A percentile compares a stretch with the other conserved stretches of the same genome.
These are phyloP conservation scores for Oryzias sinensis DNA, from an alignment of 2,797 vertebrate genomes.

Conservation along the genomic window DNA sequence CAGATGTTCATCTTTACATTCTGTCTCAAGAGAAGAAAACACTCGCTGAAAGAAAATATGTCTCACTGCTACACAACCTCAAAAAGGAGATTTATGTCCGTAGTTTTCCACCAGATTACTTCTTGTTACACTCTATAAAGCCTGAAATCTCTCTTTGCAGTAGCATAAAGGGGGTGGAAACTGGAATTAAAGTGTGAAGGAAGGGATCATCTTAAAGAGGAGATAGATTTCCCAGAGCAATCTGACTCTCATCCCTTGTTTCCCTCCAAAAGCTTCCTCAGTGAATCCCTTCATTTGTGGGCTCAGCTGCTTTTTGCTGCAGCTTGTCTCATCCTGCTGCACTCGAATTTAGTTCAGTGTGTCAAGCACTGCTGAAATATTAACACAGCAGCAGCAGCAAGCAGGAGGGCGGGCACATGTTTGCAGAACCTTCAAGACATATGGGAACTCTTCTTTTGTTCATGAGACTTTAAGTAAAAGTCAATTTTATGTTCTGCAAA, in stretches of 20 bases:
- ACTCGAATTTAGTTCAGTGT: constrained; percentile 77
- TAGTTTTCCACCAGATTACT: constrained; percentile 54
- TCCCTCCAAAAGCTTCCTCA: background rate
- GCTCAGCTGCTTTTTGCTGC: constrained; percentile 34
- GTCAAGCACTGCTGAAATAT: constrained; percentile 77
- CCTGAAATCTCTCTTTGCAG: constrained; percentile 51
- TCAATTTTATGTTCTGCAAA: too few relatives aligned
- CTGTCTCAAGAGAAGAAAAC: background rate
- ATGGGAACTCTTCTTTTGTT: constrained; percentile 12
- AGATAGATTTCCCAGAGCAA: constrained; percentile 39
- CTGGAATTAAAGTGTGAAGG: constrained; percentile 32
- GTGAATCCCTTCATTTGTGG: constrained; percentile 24
- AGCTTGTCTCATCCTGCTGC: constrained; percentile 27
- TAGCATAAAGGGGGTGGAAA: constrained; percentile 7
- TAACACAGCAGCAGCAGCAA: constrained; percentile 58
- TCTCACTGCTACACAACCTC: constrained; percentile 8
- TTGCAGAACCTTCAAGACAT: constrained; percentile 33
- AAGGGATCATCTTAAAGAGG: constrained; percentile 33
- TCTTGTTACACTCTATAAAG: constrained; percentile 56
- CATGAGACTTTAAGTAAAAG: too few relatives aligned
- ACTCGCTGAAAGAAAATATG: background rate
- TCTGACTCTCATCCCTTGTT: constrained; percentile 19
- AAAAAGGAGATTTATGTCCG: constrained; percentile 50
- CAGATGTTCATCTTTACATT: constrained; percentile 3
- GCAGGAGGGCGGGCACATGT: constrained; percentile 28